These are phyloP conservation scores for Anastrepha obliqua DNA, from an alignment of 1,140 invertebrate genomes.

Conservation along the genomic window DNA sequence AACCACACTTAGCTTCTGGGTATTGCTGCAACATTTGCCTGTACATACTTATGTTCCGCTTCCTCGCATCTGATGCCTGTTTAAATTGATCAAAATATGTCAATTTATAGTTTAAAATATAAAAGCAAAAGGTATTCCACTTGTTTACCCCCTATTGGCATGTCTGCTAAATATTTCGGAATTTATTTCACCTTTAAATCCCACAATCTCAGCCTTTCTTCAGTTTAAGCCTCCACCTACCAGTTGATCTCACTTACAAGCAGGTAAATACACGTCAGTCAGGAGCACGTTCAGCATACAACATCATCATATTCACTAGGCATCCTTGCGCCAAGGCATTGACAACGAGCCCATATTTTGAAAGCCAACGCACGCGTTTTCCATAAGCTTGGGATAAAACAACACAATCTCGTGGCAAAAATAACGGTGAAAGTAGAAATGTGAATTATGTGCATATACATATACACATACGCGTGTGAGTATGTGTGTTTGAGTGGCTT, in stretches of 20 bases:
- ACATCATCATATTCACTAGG: not conserved
- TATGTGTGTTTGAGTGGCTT: not conserved
- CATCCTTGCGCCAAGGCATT: not conserved
- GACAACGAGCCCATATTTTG: slow-evolving; percentile 35
- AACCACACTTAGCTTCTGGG: too few relatives aligned
- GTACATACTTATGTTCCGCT: too few relatives aligned
- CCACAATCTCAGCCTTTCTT: not conserved
- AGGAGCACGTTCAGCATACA: not conserved
- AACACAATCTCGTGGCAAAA: slow-evolving; percentile 18
- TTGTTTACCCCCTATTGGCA: not conserved
- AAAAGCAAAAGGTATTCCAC: too few relatives aligned
- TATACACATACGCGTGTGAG: not conserved
- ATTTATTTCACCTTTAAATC: not conserved
- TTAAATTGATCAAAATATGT: too few relatives aligned
- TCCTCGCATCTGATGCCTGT: too few relatives aligned
- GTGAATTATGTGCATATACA: not conserved
- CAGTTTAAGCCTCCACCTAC: not conserved
- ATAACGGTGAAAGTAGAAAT: not conserved
- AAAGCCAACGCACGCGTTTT: slow-evolving; percentile 8
- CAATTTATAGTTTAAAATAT: too few relatives aligned
- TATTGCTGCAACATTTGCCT: too few relatives aligned
- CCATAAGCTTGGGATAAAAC: not conserved
- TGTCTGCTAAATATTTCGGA: not conserved
- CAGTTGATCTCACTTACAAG: not conserved
- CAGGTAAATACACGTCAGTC: not conserved